These are phyloP conservation scores for Saccostrea glomerata DNA, from an alignment of 1,140 invertebrate species.

Conservation along the genomic window DNA sequence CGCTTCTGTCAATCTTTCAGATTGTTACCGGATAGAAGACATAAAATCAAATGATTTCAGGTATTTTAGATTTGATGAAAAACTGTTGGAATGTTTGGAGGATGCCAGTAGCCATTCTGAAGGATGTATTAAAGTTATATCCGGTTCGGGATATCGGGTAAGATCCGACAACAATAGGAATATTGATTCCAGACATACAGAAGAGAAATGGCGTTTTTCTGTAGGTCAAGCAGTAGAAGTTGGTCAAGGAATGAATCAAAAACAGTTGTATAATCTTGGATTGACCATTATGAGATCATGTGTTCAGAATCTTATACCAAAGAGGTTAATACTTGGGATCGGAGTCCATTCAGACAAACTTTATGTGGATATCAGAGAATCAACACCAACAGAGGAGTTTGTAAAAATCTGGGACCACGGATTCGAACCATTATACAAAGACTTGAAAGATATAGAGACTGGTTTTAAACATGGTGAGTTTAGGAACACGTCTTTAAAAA, in stretches of 20 bases:
- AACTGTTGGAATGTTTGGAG: constrained; percentile 56
- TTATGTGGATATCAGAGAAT: constrained; percentile 55
- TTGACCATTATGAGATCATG: constrained; percentile 51
- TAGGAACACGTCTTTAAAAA: too few relatives aligned
- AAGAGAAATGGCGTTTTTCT: constrained; percentile 54
- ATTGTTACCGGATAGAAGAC: constrained; percentile 53
- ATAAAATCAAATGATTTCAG: constrained; percentile 45
- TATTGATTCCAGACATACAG: constrained; percentile 53
- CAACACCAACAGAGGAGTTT: constrained; percentile 10
- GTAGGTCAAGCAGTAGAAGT: constrained; percentile 58
- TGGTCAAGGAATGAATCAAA: not conserved
- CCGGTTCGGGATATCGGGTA: constrained; percentile 52
- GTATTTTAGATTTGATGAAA: constrained; percentile 56
- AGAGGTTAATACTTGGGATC: constrained; percentile 43
- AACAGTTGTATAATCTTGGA: constrained; percentile 42
- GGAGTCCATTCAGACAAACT: constrained; percentile 49
- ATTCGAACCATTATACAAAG: not conserved
- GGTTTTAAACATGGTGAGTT: not conserved
- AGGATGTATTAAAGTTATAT: constrained; percentile 36
- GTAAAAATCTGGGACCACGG: constrained; percentile 52
- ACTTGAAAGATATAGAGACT: not conserved
- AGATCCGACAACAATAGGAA: constrained; percentile 51
- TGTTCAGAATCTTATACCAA: constrained; percentile 29
- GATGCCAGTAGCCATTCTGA: constrained; percentile 43
- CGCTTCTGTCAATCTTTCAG: constrained; percentile 40